A percentile compares a stretch with the other conserved stretches of the same genome.
Conservation (phyloP, 2,113 vertebrate species). For the Chaetops frenatus region DNA sequence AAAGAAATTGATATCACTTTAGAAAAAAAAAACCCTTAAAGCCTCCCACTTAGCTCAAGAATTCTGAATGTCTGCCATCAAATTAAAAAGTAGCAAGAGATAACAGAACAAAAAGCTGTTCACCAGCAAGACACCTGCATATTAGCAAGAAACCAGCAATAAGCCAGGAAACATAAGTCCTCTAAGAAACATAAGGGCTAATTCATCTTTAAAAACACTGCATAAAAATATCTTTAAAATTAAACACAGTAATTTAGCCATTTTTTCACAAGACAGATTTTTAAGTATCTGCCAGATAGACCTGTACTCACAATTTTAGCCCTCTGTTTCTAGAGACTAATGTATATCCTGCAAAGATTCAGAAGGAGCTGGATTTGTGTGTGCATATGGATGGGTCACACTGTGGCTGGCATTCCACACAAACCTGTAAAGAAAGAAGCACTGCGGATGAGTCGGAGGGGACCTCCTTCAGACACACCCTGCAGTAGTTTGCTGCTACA, state of each 20-base stretch:
- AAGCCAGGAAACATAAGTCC: slow-evolving; percentile 53
- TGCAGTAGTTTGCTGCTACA: slow-evolving; percentile 74
- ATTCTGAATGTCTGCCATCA: neutral
- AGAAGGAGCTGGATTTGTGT: slow-evolving; percentile 22
- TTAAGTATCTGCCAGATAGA: neutral
- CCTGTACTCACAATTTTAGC: slow-evolving; percentile 1
- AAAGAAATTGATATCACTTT: neutral
- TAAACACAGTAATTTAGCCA: neutral
- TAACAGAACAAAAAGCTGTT: neutral
- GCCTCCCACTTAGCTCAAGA: neutral
- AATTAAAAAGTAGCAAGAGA: neutral
- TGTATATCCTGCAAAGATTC: neutral
- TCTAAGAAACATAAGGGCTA: slow-evolving; percentile 68
- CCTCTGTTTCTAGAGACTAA: slow-evolving; percentile 60
- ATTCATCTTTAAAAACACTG: neutral
- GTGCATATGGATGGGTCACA: slow-evolving; percentile 53
- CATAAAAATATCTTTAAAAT: neutral
- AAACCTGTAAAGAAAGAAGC: slow-evolving; percentile 86
- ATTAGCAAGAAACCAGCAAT: slow-evolving; percentile 10
- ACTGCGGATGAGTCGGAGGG: slow-evolving; percentile 78
- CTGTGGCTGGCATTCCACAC: slow-evolving; percentile 76
- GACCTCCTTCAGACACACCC: slow-evolving; percentile 72
- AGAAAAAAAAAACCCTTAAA: neutral
- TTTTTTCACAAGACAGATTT: neutral
- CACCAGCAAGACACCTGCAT: slow-evolving; percentile 16